Base-by-base conservation (phyloP, 2,797 vertebrate species). In the Ptychadena robeensis region DNA sequence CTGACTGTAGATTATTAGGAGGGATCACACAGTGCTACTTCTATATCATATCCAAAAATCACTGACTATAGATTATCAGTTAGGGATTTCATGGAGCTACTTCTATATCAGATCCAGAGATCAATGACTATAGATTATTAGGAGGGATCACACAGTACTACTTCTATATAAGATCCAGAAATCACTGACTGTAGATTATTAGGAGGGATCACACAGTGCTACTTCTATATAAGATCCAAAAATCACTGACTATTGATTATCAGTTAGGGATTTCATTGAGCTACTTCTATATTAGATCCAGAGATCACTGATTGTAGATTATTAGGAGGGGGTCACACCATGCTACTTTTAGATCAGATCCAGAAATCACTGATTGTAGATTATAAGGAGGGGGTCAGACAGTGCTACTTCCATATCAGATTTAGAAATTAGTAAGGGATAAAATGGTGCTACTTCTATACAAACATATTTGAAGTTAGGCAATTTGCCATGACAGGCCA, bases 351-450 rank as follows among this genome's bases (percentile, higher is more conserved):
- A 28, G 27, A 12, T 4, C 5, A 28, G 27, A 61, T 28, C 2
- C 59, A 27, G 25, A 9, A 0, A n/a, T 61, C 18, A 32, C 10
- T 37, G n/a, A n/a, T 12, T 27, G 22, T 22, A 57, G 22, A 35
- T 27, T 66, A 71, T 71, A 48, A 80, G 66, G 67, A 30, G 40
- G 28, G 53, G 67, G 27, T 40, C 34, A 61, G n/a, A 38, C 6
- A 57, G 28, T 18, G 8, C 44, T 53, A 15, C 14, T 48, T 59
- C n/a, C 10, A 59, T 27, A 59, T 8, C 25, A 59, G 25, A 59
- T 0, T 7, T n/a, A 59, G 2, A 2, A 2, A 53, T 18, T 57
- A 57, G 3, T 9, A 9, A 1, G 9, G 14, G 18, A 72, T 38
- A n/a, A 61, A 1, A 27, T 3, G 6, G 59, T 25, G 59, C 25